A percentile compares a stretch with the other conserved stretches of the same genome.
These are phyloP conservation scores for Misgurnus mizolepis DNA, from an alignment of 2,113 vertebrate species.

Conservation along the genomic window DNA sequence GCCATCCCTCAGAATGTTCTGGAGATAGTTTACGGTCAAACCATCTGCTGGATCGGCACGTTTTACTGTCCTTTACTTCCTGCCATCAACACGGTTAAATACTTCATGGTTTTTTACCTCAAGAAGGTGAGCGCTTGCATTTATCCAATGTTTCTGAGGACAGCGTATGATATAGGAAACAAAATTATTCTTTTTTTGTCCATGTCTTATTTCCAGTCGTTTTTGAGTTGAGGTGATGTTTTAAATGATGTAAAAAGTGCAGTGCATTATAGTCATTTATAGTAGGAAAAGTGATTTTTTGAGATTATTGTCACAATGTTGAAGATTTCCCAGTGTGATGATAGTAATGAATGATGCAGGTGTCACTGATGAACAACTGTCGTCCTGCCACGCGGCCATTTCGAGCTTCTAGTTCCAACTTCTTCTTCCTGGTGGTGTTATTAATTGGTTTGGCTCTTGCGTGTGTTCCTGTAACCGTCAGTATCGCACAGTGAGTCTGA, in stretches of 20 bases:
- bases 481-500: slow-evolving; percentile 83
- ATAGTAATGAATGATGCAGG: slow-evolving; percentile 61
- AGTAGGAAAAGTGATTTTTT: background rate
- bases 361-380: slow-evolving; percentile 83
- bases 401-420: slow-evolving; percentile 90
- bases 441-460: slow-evolving; percentile 88
- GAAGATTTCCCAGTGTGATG: too few species aligned
- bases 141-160: too few species aligned
- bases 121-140: slow-evolving; percentile 84
- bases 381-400: slow-evolving; percentile 83
- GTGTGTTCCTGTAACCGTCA: slow-evolving; percentile 81
- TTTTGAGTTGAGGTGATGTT: background rate
- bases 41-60: slow-evolving; percentile 95
- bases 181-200: too few species aligned
- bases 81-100: slow-evolving; percentile 89
- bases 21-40: slow-evolving; percentile 93
- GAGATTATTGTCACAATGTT: too few species aligned
- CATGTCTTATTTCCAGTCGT: too few species aligned
- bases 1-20: slow-evolving; percentile 90
- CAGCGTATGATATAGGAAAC: too few species aligned
- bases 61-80: slow-evolving; percentile 94
- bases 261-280: background rate
- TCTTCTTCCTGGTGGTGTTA: slow-evolving; percentile 90
- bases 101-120: slow-evolving; percentile 92
- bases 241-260: background rate